Evolutionary conservation across 2,797 vertebrate genomes (phyloP), one percentile per base, ranked within the genome.

Genomic region (Lepus townsendii): DNA sequence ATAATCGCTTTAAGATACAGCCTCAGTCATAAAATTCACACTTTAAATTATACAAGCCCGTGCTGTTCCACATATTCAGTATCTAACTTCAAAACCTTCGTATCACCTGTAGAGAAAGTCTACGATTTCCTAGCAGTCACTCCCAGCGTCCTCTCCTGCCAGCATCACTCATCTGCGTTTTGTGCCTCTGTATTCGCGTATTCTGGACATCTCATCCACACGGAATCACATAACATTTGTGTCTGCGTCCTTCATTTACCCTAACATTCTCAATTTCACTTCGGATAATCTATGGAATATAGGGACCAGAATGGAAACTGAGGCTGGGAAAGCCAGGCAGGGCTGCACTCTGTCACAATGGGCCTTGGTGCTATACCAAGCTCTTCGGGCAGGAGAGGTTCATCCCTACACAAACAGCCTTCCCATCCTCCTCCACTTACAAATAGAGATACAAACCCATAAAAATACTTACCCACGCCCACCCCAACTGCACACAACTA

Each of bases 181-280:
- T 69, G 38, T 88, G 22, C 52, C 82, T 86, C 20, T 17, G 20
- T 54, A 72, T 20, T 73, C 86, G 42, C 30, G 60, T 72, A 47
- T 12, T 83, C 32, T 66, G 24, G 12, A 72, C 4, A 68, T 27
- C 72, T 84, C 60, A 77, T 42, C 47, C 71, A 91, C 66, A 84
- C 7, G 4, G 16, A 89, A 68, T 88, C 85, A 73, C 7, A 12
- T 38, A 80, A 65, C 9, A 83, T 80, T 85, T 93, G 57, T 68
- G 60, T 27, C 35, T 79, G 79, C 50, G 88, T 89, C 66, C 90
- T 85, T 87, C 38, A 71, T 30, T 52, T 6, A 84, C 13, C 57
- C 84, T n/a, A 38, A 47, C 65, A 38, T 76, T 73, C 88, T 79
- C 62, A 38, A 90, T 69, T 77, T 78, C 50, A 71, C 60, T 77